Conservation (phyloP, 2,888 invertebrate species). For the Bellardia bayeri region DNA sequence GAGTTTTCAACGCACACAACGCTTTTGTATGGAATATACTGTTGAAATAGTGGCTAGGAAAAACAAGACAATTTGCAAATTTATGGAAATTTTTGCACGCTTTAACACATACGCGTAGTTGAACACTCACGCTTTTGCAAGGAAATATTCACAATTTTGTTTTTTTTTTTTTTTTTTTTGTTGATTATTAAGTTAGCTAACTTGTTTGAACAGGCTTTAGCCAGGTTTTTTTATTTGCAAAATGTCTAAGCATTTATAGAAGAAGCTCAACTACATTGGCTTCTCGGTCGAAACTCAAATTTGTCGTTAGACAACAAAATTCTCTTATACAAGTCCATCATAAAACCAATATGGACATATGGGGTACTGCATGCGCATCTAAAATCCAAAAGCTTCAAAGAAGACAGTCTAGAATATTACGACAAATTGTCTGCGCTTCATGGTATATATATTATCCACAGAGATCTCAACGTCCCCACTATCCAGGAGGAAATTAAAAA, state of each 20-base stretch:
- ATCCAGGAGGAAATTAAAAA: too few relatives aligned
- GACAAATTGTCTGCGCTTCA: too few relatives aligned
- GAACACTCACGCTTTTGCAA: slow-evolving; percentile 11
- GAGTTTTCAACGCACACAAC: slow-evolving; percentile 21
- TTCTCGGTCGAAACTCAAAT: too few relatives aligned
- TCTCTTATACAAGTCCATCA: too few relatives aligned
- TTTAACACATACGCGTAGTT: slow-evolving; percentile 55
- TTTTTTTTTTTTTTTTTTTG: slow-evolving; percentile 26
- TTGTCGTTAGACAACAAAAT: too few relatives aligned
- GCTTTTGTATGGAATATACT: not conserved
- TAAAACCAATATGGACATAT: too few relatives aligned
- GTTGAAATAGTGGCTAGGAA: slow-evolving; percentile 15
- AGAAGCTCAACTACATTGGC: too few relatives aligned
- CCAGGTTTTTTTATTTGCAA: slow-evolving; percentile 6
- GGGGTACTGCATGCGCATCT: too few relatives aligned
- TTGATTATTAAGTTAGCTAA: slow-evolving; percentile 32
- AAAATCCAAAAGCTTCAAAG: too few relatives aligned
- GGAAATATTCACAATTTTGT: not conserved
- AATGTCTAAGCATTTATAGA: not conserved
- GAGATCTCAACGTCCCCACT: too few relatives aligned
- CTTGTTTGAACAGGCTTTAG: slow-evolving; percentile 31
- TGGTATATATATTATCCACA: too few relatives aligned
- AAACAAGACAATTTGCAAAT: slow-evolving; percentile 46
- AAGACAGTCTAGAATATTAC: too few relatives aligned
- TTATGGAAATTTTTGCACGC: slow-evolving; percentile 73